Conservation (phyloP, 2,113 vertebrate species). For the Phylloscopus trochiloides region DNA sequence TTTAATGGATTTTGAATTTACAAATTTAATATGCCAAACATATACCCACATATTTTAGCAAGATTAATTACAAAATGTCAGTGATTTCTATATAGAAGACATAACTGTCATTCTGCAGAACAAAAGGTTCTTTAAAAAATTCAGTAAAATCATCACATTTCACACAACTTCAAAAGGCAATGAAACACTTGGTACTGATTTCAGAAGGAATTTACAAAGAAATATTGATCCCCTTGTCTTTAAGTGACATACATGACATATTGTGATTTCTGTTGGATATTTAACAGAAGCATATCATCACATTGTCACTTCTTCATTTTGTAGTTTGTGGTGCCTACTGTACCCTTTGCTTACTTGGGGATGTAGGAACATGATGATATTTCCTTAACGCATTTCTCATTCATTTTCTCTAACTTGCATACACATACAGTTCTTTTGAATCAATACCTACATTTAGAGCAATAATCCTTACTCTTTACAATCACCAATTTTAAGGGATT, state of each 20-base stretch:
- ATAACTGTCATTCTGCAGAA: neutral
- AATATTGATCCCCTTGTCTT: conserved; percentile 13
- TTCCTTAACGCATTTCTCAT: neutral
- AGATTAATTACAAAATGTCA: conserved; percentile 6
- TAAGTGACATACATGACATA: neutral
- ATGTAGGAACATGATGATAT: neutral
- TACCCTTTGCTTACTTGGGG: neutral
- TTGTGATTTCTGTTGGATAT: neutral
- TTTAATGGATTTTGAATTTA: neutral
- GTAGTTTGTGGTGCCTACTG: neutral
- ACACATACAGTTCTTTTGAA: neutral
- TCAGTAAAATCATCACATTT: neutral
- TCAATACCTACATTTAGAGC: neutral
- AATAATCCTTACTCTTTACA: neutral
- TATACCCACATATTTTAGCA: neutral
- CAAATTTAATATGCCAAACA: neutral
- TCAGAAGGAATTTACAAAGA: neutral
- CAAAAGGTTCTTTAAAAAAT: neutral
- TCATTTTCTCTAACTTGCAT: neutral
- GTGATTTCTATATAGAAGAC: neutral
- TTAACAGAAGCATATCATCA: neutral
- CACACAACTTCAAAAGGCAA: neutral
- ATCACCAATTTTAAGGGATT: neutral
- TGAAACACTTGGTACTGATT: neutral
- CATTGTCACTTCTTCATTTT: neutral